phyloP scores from a whole-genome alignment of 2,888 invertebrate genomes.

The Notodonta ziczac region DNA sequence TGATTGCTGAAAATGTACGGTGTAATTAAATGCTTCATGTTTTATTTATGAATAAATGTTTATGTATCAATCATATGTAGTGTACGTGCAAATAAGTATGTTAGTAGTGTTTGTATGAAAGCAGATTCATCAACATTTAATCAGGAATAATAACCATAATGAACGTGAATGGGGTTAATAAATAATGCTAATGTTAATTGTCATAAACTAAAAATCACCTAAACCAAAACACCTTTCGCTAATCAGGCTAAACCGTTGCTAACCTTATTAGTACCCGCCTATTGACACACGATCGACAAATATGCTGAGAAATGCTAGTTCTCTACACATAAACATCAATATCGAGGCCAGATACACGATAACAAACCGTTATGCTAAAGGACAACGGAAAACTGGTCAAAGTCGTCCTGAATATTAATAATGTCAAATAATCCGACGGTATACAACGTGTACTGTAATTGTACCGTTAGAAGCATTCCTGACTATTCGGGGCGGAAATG shows the following conservation, averaged over 20 bases:
- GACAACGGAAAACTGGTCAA: constrained; percentile 61
- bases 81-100: too few relatives aligned
- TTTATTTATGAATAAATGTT: too few relatives aligned
- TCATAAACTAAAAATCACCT: too few relatives aligned
- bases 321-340: constrained; percentile 36
- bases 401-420: constrained; percentile 72
- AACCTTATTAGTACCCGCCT: too few relatives aligned
- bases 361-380: constrained; percentile 62
- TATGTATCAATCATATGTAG: too few relatives aligned
- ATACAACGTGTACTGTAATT: constrained; percentile 25
- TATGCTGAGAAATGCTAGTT: constrained; percentile 35
- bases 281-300: constrained; percentile 16
- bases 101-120: too few relatives aligned
- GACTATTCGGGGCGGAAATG: constrained; percentile 19
- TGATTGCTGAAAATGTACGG: constrained; percentile 21
- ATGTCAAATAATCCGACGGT: constrained; percentile 52
- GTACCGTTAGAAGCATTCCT: constrained; percentile 29
- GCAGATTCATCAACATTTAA: too few relatives aligned
- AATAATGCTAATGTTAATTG: too few relatives aligned
- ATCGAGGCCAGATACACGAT: constrained; percentile 59
- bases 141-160: too few relatives aligned
- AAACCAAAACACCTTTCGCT: too few relatives aligned
- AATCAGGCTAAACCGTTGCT: too few relatives aligned
- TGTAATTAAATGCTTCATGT: neutral
- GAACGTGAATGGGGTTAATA: too few relatives aligned